Percentiles rank a stretch among this genome's conserved stretches.
phyloP scores from a whole-genome alignment of 2,113 vertebrate species.

The Condylura cristata region DNA sequence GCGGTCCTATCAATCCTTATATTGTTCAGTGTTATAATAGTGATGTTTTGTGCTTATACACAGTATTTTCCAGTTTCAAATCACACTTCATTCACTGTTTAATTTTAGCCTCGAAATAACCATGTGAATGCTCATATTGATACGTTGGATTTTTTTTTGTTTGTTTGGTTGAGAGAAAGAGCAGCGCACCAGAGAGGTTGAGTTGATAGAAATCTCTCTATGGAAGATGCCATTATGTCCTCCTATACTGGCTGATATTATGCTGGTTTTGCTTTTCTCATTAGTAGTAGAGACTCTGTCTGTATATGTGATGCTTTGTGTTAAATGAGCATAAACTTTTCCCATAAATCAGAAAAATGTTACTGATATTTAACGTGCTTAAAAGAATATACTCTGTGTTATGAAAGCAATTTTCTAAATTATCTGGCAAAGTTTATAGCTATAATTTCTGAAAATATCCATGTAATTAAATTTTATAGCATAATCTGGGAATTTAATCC shows the following conservation, averaged over 20 bases:
- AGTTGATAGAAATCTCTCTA: background rate
- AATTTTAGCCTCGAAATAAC: background rate
- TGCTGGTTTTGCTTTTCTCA: background rate
- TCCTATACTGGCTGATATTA: background rate
- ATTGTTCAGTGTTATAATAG: background rate
- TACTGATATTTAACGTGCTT: background rate
- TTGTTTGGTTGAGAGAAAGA: background rate
- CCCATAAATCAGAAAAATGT: background rate
- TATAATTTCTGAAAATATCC: background rate
- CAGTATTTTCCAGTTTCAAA: background rate
- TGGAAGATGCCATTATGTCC: background rate
- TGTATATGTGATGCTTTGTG: background rate
- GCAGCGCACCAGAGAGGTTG: background rate
- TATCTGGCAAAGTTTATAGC: background rate
- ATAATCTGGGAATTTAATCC: background rate
- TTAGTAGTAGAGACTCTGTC: background rate
- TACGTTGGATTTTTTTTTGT: background rate
- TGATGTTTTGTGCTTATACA: background rate
- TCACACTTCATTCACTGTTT: background rate
- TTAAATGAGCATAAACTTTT: background rate
- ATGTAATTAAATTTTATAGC: background rate
- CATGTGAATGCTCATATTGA: background rate
- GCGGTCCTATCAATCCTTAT: background rate
- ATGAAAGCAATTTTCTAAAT: background rate
- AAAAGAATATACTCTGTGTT: background rate